Evolutionary conservation across 2,113 vertebrate species (phyloP).

Genomic region (Nestor notabilis): DNA sequence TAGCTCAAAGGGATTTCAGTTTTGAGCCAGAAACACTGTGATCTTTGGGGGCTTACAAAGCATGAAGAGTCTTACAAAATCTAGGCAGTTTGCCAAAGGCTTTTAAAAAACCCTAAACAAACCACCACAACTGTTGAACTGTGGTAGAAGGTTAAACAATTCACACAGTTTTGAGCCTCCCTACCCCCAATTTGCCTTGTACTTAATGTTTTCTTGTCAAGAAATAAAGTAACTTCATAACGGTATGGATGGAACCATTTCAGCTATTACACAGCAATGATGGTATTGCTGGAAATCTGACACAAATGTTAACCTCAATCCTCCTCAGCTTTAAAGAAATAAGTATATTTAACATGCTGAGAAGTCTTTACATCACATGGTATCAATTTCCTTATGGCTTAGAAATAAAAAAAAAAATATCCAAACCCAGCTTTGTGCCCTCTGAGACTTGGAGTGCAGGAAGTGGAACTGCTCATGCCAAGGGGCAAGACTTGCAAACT

Average conservation of each 20-base stretch:
- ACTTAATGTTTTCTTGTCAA: constrained; percentile 61
- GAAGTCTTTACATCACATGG: constrained; percentile 11
- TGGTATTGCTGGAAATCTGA: constrained; percentile 44
- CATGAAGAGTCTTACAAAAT: constrained; percentile 52
- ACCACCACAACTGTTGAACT: constrained; percentile 57
- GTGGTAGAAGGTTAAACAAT: constrained; percentile 76
- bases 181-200: constrained; percentile 24
- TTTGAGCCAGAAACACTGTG: constrained; percentile 42
- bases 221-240: constrained; percentile 52
- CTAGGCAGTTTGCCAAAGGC: constrained; percentile 72
- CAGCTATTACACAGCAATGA: constrained; percentile 32
- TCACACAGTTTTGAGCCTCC: constrained; percentile 73
- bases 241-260: constrained; percentile 49
- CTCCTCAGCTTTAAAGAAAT: background rate
- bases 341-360: background rate
- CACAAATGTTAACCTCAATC: constrained; percentile 34
- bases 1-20: constrained; percentile 7
- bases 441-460: background rate
- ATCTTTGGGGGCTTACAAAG: constrained; percentile 56
- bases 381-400: constrained; percentile 8
- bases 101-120: background rate
- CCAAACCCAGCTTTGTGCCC: background rate
- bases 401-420: background rate
- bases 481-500: background rate
- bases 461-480: background rate